Base-by-base conservation (phyloP, 2,113 vertebrate genomes). In the Pontoporia blainvillei region DNA sequence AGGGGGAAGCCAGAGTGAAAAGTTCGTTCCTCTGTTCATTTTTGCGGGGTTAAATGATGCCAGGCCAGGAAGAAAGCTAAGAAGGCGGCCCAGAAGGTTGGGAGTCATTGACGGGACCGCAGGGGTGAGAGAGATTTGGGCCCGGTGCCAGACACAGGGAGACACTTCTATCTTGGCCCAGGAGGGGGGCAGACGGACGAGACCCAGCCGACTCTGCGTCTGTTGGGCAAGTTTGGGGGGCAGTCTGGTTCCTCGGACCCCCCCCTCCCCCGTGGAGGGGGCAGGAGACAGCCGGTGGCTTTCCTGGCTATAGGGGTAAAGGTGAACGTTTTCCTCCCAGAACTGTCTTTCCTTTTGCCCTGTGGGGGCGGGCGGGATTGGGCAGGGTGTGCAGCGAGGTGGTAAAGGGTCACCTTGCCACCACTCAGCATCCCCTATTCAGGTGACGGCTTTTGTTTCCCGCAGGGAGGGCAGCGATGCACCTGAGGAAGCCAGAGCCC, bases 1-100 rank as follows among this genome's bases (percentile, higher is more conserved):
- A 52, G 13, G 7, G 81, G 31, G 39, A 82, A 36, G 57, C 67
- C 83, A 10, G 36, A 81, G 94, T 0, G n/a, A 1, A 0, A 57
- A 44, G 78, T 83, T 31, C 0, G 0, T 12, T 44, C 17, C 20
- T 66, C 13, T 0, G 2, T 76, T 71, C 59, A 4, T 83, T 79
- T 91, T 90, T 29, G 59, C 27, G 0, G 0, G 39, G 41, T 57
- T 2, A 36, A 95, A 85, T 23, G 27, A 94, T 6, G n/a, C 29
- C 86, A 72, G 4, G 1, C 39, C 12, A 10, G 79, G 23, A 94
- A 78, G 57, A 8, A 79, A 17, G 59, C 78, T 10, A 6, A 81
- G 31, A 83, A 14, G 0, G 0, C 0, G 1, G 49, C 25, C 10
- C 25, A 83, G 73, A 72, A 90, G 94, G 90, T 79, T 1, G 20